A percentile compares a stretch with the other conserved stretches of the same genome.
Evolutionary conservation across 2,113 vertebrate species (phyloP).

Genomic region (Gasterosteus aculeatus): DNA sequence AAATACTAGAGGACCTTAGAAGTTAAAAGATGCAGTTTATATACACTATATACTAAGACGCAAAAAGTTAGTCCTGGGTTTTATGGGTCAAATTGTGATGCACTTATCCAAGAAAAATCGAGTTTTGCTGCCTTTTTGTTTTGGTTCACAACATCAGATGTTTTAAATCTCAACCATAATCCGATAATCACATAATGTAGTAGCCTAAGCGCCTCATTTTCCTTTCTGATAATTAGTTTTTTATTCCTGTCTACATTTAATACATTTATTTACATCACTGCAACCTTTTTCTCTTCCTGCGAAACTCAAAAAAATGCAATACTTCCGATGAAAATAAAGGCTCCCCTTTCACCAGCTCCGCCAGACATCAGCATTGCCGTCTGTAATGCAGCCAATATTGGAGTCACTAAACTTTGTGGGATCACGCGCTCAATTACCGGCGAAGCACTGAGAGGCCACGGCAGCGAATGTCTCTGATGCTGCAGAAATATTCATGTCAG

Average conservation of each 20-base stretch:
- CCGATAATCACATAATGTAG: not conserved
- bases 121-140: not conserved
- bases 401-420: conserved; percentile 56
- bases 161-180: not conserved
- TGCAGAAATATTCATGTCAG: conserved; percentile 78
- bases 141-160: not conserved
- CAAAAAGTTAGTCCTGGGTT: too few species aligned
- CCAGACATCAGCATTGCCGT: conserved; percentile 38
- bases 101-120: too few species aligned
- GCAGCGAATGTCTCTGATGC: conserved; percentile 72
- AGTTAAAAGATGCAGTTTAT: not conserved
- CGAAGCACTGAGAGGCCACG: conserved; percentile 47
- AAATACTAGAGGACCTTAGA: not conserved
- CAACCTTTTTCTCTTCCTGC: not conserved
- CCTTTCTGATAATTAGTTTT: not conserved
- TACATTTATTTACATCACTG: not conserved
- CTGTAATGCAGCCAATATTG: conserved; percentile 50
- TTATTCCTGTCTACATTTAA: not conserved
- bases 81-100: too few species aligned
- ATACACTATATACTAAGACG: too few species aligned
- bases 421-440: conserved; percentile 65
- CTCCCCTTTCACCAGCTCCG: conserved; percentile 18
- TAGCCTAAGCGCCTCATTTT: not conserved
- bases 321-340: not conserved
- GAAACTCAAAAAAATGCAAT: not conserved